Base-by-base conservation (phyloP, 2,888 invertebrate genomes). In the Tetramorium bicarinatum region DNA sequence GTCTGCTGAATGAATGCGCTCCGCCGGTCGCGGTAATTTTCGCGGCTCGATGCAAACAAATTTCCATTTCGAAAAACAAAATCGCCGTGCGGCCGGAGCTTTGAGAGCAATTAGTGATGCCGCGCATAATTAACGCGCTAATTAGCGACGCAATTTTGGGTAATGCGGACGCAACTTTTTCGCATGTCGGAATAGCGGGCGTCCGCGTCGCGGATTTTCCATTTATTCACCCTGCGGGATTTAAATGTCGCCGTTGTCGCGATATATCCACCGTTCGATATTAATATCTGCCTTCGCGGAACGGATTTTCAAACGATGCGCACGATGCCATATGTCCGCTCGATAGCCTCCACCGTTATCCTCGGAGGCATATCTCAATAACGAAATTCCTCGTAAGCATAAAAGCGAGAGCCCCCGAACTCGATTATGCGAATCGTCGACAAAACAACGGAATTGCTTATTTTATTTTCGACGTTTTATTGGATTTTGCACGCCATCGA, bases 71-170 rank as follows among this genome's bases (percentile, higher is more conserved):
- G 79, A 72, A 80, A 72, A 80, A 80, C 79, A 80, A 80, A 71
- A 80, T 80, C 47, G 72, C 54, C 72, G 59, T 34, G 38, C 72
- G 29, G 72, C 49, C 25, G 38, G 34, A 9, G 66, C 82, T 82
- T 82, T 84, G 82, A 82, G 81, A 74, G 82, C 84, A 82, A 84
- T 84, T 84, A 84, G 82, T 41, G 72, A 62, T 80, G 72, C 72
- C 72, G 47, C 49, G 59, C 79, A 80, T 80, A 72, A 80, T 72
- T 80, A 80, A 72, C 66, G 72, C 59, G 52, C 66, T 72, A 82
- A 83, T 83, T 82, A 82, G 62, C 82, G 41, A 49, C 47, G 59
- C 38, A 72, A 72, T 80, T 80, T 72, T 59, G 49, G 21, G 6
- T 25, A 72, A 49, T 21, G 59, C 47, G 25, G 7, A 13, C 72